phyloP scores from a whole-genome alignment of 2,113 vertebrate genomes.

The Elgaria multicarinata region DNA sequence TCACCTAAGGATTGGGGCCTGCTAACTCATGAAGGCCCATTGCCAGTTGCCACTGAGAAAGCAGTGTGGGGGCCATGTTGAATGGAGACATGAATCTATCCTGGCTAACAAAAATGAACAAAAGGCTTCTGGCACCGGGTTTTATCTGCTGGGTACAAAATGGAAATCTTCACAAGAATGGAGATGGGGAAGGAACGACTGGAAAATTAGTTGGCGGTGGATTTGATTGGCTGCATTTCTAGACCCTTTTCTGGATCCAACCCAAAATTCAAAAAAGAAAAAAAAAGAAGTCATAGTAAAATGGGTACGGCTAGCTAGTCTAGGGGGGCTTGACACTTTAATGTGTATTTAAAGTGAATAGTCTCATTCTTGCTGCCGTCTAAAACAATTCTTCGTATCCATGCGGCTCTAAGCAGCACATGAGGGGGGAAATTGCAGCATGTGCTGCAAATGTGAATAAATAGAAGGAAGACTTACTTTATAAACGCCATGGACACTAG shows the following conservation, averaged over 20 bases:
- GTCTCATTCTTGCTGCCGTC: neutral
- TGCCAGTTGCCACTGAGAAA: neutral
- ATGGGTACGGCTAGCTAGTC: neutral
- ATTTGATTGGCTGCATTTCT: too few species aligned
- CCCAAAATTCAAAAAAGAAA: too few species aligned
- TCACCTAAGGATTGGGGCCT: neutral
- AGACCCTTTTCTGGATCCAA: too few species aligned
- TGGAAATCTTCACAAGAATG: neutral
- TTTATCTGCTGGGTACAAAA: neutral
- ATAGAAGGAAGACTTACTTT: slow-evolving; percentile 68
- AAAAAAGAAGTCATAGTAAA: too few species aligned
- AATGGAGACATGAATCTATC: neutral
- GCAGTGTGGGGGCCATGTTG: too few species aligned
- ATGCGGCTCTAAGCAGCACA: neutral
- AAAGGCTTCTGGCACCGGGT: neutral
- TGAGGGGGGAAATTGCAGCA: neutral
- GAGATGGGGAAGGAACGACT: neutral
- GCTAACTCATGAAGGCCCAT: neutral
- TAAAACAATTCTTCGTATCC: neutral
- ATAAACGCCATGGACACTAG: slow-evolving; percentile 76
- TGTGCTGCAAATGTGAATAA: neutral
- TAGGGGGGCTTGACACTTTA: neutral
- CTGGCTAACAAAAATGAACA: neutral
- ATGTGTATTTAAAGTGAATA: neutral
- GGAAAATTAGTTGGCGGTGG: neutral